These are phyloP conservation scores for Dilophus febrilis DNA, from an alignment of 2,888 invertebrate genomes.

Conservation along the genomic window DNA sequence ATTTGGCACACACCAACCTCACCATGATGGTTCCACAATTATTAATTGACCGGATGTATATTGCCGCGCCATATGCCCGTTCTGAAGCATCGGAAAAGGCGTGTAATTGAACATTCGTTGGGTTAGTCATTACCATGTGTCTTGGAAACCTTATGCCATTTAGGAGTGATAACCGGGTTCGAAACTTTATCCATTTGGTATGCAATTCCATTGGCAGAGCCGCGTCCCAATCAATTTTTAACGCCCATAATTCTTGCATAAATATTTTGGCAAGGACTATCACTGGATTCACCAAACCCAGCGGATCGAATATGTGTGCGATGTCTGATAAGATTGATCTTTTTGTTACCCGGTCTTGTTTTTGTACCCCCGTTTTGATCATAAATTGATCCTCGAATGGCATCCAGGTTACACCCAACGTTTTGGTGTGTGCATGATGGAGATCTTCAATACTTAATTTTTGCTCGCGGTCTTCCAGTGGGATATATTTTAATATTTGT, in stretches of 20 bases:
- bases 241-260: not conserved
- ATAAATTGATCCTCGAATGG: no score
- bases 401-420: no score
- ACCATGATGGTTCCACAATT: no score
- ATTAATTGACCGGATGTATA: no score
- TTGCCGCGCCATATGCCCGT: constrained; percentile 4
- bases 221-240: not conserved
- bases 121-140: not conserved
- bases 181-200: not conserved
- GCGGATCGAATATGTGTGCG: not conserved
- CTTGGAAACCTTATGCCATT: not conserved
- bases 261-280: not conserved
- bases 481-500: constrained; percentile 1
- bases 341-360: no score
- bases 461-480: not conserved
- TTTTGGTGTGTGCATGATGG: no score
- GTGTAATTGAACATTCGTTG: not conserved
- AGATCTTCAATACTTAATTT: no score
- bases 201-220: not conserved
- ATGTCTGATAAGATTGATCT: not conserved
- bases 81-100: constrained; percentile 5
- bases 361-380: no score
- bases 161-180: not conserved
- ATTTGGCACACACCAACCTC: not conserved
- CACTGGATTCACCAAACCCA: not conserved